A percentile compares a stretch with the other conserved stretches of the same genome.
phyloP scores from a whole-genome alignment of 1,140 invertebrate species.

The Linepithema humile region DNA sequence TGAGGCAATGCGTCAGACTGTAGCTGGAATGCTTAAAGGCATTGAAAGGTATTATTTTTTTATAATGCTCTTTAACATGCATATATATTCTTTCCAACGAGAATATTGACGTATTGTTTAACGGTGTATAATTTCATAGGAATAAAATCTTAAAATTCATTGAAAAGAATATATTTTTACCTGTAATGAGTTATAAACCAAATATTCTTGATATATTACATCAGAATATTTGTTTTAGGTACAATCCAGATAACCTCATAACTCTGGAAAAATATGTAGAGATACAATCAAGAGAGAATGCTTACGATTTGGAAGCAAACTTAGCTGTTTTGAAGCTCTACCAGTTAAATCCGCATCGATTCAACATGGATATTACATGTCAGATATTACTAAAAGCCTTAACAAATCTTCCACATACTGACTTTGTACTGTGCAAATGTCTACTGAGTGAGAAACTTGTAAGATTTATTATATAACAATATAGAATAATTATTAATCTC shows the following conservation, averaged over 20 bases:
- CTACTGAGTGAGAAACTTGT: constrained; percentile 94
- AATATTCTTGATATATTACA: background rate
- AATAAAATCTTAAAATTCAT: background rate
- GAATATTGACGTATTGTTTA: background rate
- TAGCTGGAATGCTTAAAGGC: constrained; percentile 90
- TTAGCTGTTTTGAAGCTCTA: constrained; percentile 96
- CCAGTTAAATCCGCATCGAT: constrained; percentile 96
- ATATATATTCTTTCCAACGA: background rate
- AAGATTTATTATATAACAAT: constrained; percentile 73
- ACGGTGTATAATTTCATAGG: background rate
- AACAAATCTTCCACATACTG: constrained; percentile 98
- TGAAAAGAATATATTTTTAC: background rate
- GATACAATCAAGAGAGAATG: constrained; percentile 96
- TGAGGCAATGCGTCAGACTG: constrained; percentile 91
- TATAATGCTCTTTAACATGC: background rate
- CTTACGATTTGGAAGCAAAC: constrained; percentile 98
- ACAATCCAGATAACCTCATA: constrained; percentile 96
- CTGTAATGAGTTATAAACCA: background rate
- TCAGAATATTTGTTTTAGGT: constrained; percentile 85
- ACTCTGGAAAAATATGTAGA: constrained; percentile 96
- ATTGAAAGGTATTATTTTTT: constrained; percentile 89
- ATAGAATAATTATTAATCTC: background rate
- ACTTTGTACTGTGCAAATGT: constrained; percentile 98
- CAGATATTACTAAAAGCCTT: constrained; percentile 97
- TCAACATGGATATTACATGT: constrained; percentile 92